Base-by-base conservation (phyloP, 2,113 vertebrate species). In the Centrocercus urophasianus region DNA sequence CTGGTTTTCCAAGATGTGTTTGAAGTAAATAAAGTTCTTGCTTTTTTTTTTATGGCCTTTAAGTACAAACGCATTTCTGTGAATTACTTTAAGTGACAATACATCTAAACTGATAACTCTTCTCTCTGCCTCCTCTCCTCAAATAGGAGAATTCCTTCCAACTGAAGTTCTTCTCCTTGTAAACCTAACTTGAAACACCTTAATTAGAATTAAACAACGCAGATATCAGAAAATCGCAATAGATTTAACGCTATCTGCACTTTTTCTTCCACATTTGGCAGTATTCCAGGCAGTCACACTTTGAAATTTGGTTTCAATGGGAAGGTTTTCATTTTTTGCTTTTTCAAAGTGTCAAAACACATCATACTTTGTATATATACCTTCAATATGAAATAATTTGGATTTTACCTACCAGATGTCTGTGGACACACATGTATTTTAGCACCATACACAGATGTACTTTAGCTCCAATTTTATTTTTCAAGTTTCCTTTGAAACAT, bases 121-220 rank as follows among this genome's bases (percentile, higher is more conserved):
- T 82, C n/a, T 30, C 6, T 79, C 59, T 22, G 43, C 2, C 42
- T 63, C 34, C 17, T 22, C 18, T n/a, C 34, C 36, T 56, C 59
- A 56, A 85, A 83, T 0, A 80, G 59, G 75, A 83, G 61, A 69
- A 45, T 8, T 71, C 14, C 10, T 83, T 92, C 38, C 43, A 91
- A 72, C 34, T 69, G 82, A 43, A 87, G 79, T 67, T 87, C 43
- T 38, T 90, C 16, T 67, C 59, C 67, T 88, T 76, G 42, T 81
- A 86, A 93, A 93, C 93, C 80, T 59, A 91, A 75, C 34, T 64
- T 1, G 38, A 88, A 95, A 72, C 92, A 88, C 66, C 40, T 50
- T 6, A 71, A 75, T 75, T 6, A 73, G 22, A 93, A 88, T 61
- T 61, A 11, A 50, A 48, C 48, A 40, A 10, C 38, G 18, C 25